Evolutionary conservation across 2,888 invertebrate species (phyloP).

Genomic region (Agrotis segetum): DNA sequence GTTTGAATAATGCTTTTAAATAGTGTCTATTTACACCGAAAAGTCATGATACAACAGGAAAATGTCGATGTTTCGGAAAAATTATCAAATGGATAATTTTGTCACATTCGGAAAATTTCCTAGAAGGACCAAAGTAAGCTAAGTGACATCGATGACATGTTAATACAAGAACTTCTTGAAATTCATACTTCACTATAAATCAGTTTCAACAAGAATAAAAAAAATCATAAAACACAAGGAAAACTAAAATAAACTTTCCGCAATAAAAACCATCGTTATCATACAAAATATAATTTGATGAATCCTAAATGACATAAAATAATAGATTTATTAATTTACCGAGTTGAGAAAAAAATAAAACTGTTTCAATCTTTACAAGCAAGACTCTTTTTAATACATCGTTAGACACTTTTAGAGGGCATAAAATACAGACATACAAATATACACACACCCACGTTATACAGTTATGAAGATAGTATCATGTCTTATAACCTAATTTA

Average conservation of each 20-base stretch:
- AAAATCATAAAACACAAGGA: not conserved
- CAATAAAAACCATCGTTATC: conserved; percentile 61
- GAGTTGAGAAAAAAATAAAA: conserved; percentile 53
- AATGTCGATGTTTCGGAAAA: not conserved
- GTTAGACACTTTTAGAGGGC: conserved; percentile 66
- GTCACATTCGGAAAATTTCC: not conserved
- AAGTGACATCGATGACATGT: not conserved
- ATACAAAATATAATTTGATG: conserved; percentile 61
- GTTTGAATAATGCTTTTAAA: not conserved
- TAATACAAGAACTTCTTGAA: not conserved
- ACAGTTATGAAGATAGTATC: conserved; percentile 79
- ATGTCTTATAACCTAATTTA: conserved; percentile 82
- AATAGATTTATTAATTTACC: conserved; percentile 62
- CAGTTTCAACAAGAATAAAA: not conserved
- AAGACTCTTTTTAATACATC: conserved; percentile 64
- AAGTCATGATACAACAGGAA: not conserved
- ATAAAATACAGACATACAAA: conserved; percentile 69
- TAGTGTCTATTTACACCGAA: not conserved
- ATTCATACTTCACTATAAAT: not conserved
- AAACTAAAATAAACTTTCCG: conserved; percentile 8
- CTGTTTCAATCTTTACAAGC: conserved; percentile 49
- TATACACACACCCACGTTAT: conserved; percentile 74
- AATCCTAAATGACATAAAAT: conserved; percentile 62
- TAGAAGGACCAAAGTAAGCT: not conserved
- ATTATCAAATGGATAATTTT: not conserved